Evolutionary conservation across 2,113 vertebrate species (phyloP), one percentile per base, ranked within the genome.

Genomic region (Campylomormyrus tamandua): DNA sequence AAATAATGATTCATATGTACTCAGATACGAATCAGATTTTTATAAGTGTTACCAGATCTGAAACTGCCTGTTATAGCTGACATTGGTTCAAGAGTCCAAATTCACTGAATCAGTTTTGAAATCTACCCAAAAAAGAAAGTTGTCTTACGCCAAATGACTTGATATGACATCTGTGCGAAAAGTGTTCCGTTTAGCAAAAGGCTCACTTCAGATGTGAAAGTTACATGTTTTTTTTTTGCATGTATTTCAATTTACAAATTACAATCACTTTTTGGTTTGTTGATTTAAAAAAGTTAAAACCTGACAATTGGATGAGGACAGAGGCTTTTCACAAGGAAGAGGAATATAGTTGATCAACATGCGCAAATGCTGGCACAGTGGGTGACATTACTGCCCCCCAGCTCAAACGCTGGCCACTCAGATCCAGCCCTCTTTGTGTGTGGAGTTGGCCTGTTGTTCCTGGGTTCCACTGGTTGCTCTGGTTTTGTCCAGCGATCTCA

Each of bases 11-110:
- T 77, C 15, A 87, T 89, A n/a, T 83, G 89, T 31, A 19, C 89
- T 90, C 74, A 91, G 58, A 66, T 74, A 77, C 70, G 1, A 91
- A 70, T 70, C 42, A 49, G 52, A 85, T 90, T 90, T 74, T 13
- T 50, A 27, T 90, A 88, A 91, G 88, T 48, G 52, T 27, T 89
- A 27, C 66, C 77, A 90, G 89, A 90, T 91, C 50, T 52, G 86
- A 91, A 90, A 86, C 80, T 89, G 84, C 31, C 46, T 39, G 87
- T 74, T 89, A 88, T 87, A 86, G 70, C 0, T 74, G 62, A 88
- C 87, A 90, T 88, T 90, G 56, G 88, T 88, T 88, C 31, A 80
- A 46, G 89, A 87, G 42, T 90, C 87, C 1, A 52, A 62, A 90
- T 86, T 70, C n/a, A 88, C 74, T 80, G 83, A 53, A 89, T 90